Percentiles rank a stretch among this genome's conserved stretches.
These are phyloP conservation scores for Drosophila prostipennis DNA, from an alignment of 2,888 invertebrate species.

Conservation along the genomic window DNA sequence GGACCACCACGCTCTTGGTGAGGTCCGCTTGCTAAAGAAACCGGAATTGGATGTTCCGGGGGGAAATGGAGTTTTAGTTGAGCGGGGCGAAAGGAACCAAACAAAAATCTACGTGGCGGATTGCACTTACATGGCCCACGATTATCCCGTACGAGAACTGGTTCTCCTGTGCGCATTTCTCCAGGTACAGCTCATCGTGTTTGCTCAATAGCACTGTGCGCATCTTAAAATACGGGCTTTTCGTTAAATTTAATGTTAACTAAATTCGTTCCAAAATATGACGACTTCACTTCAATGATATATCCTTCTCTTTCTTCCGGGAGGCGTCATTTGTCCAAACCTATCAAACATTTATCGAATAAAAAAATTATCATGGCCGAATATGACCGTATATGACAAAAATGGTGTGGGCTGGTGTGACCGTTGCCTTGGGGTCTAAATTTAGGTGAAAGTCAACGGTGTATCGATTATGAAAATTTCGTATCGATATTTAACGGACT, in stretches of 20 bases:
- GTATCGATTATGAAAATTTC: neutral
- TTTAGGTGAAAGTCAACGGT: constrained; percentile 11
- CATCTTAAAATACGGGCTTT: constrained; percentile 69
- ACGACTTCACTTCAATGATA: neutral
- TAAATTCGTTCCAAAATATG: constrained; percentile 23
- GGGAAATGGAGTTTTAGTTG: constrained; percentile 3
- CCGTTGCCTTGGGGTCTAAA: neutral
- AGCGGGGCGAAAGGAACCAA: constrained; percentile 22
- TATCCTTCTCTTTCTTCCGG: no score
- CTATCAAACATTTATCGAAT: no score
- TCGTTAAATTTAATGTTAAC: constrained; percentile 20
- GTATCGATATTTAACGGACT: constrained; percentile 5
- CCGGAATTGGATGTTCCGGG: neutral
- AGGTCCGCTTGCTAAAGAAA: constrained; percentile 84
- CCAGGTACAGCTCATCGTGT: constrained; percentile 88
- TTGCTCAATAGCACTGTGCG: constrained; percentile 89
- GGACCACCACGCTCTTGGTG: constrained; percentile 90
- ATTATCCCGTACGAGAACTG: constrained; percentile 90
- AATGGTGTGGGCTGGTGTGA: constrained; percentile 8
- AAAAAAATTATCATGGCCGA: no score
- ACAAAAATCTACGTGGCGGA: constrained; percentile 59
- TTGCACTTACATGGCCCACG: constrained; percentile 89
- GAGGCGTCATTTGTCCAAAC: no score
- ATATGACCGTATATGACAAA: no score
- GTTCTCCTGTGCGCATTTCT: constrained; percentile 87